Evolutionary conservation across 2,113 vertebrate genomes (phyloP).

Genomic region (Riparia riparia): DNA sequence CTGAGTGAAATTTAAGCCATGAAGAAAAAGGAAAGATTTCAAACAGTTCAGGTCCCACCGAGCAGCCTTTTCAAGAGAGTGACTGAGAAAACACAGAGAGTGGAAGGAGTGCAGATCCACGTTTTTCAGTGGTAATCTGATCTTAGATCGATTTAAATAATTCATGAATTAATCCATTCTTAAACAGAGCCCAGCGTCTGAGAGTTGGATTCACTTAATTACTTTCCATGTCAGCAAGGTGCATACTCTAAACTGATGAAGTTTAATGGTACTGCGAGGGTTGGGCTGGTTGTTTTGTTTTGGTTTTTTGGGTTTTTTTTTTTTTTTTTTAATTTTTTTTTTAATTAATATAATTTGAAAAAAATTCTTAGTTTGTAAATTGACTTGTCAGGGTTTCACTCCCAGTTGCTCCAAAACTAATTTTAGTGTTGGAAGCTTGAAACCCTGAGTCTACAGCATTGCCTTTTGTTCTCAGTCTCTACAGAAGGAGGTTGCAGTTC

Average conservation of each 20-base stretch:
- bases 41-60: not conserved
- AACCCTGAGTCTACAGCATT: not conserved
- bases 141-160: not conserved
- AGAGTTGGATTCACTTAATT: not conserved
- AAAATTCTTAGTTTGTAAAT: not conserved
- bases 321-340: no score
- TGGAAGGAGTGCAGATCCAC: not conserved
- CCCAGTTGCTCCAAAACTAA: not conserved
- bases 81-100: not conserved
- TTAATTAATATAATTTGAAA: not conserved
- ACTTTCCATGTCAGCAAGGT: not conserved
- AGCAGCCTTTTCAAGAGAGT: not conserved
- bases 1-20: not conserved
- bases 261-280: not conserved
- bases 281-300: not conserved
- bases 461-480: not conserved
- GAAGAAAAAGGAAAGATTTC: not conserved
- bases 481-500: not conserved
- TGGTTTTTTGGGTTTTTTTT: no score
- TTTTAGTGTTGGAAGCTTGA: not conserved
- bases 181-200: not conserved
- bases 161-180: slow-evolving; percentile 9
- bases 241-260: not conserved
- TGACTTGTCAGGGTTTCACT: not conserved
- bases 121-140: not conserved